Base-by-base conservation (phyloP, 2,797 vertebrate species). In the Pantherophis alleghaniensis region DNA sequence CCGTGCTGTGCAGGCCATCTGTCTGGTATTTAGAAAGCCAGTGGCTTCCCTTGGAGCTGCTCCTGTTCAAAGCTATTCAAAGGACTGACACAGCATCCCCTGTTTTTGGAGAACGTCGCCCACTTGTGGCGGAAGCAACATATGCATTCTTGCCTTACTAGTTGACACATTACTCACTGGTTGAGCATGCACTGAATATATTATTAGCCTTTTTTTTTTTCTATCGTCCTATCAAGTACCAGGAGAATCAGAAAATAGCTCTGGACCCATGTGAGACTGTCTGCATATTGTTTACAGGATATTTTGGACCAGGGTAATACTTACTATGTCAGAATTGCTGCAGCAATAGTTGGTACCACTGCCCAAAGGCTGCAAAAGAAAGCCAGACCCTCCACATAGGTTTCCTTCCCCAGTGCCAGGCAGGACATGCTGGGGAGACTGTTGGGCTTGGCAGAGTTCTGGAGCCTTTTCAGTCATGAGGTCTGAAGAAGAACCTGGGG, bases 181-280 rank as follows among this genome's bases (percentile, higher is more conserved):
- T 88, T 63, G 98, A 98, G 98, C 98, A 99, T 97, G 98, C 97
- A n/a, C 96, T 97, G 98, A 98, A 98, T 98, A 97, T 98, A 98
- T 98, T 98, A 97, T 98, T 97, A 98, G 99, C 97, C 94, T 97
- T 95, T 96, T 97, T 98, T 98, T 97, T 97, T 51, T 7, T 5
- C 47, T 51, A 51, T 51, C 47, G 47, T 51, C 47, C 47, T 51
- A 98, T 98, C 98, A 96, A 97, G 98, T 95, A 96, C 98, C 94
- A 98, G 97, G 95, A 97, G 97, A 89, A 98, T 98, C 98, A 98
- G 98, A 98, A 99, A 99, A 98, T 98, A 99, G 98, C 98, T 91
- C 83, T 5, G 90, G 91, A 57, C 95, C 93, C 95, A 7, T 98
- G 95, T 97, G 97, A 95, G 96, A 94, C 98, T 96, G 98, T 97